A percentile compares a stretch with the other conserved stretches of the same genome.
Conservation (phyloP, 2,113 vertebrate species). For the Lucifuga dentata region DNA sequence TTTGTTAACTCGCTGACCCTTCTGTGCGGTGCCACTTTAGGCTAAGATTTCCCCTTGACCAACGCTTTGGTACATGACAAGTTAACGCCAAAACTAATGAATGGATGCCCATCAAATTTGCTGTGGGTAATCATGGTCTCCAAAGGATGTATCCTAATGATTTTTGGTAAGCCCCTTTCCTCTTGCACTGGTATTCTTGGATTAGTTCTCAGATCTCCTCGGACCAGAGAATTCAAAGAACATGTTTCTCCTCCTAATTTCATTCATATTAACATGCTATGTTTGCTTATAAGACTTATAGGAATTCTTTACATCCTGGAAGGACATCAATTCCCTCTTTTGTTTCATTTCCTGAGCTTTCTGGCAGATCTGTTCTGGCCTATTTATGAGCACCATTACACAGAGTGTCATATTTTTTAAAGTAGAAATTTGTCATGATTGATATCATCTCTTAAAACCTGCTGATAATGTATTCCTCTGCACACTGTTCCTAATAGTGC, state of each 20-base stretch:
- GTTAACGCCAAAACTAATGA: too few species aligned
- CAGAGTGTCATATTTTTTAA: constrained; percentile 7
- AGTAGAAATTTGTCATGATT: constrained; percentile 2
- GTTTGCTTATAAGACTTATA: constrained; percentile 22
- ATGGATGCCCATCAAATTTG: too few species aligned
- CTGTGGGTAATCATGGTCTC: too few species aligned
- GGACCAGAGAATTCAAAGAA: too few species aligned
- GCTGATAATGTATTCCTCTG: background rate
- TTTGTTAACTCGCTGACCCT: too few species aligned
- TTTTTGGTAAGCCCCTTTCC: too few species aligned
- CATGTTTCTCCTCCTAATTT: constrained; percentile 5
- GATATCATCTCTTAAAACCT: background rate
- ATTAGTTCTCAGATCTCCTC: too few species aligned
- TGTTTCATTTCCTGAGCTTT: background rate
- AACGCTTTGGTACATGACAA: too few species aligned
- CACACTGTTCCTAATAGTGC: background rate
- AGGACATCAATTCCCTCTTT: constrained; percentile 11
- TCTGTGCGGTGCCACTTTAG: too few species aligned
- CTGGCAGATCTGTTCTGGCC: background rate
- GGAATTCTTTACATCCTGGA: constrained; percentile 20
- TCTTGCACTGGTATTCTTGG: too few species aligned
- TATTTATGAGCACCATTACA: background rate
- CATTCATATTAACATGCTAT: constrained; percentile 20
- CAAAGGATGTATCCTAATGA: too few species aligned
- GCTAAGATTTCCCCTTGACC: too few species aligned